Base-by-base conservation (phyloP, 2,888 invertebrate genomes). In the Brachyopa scutellaris region DNA sequence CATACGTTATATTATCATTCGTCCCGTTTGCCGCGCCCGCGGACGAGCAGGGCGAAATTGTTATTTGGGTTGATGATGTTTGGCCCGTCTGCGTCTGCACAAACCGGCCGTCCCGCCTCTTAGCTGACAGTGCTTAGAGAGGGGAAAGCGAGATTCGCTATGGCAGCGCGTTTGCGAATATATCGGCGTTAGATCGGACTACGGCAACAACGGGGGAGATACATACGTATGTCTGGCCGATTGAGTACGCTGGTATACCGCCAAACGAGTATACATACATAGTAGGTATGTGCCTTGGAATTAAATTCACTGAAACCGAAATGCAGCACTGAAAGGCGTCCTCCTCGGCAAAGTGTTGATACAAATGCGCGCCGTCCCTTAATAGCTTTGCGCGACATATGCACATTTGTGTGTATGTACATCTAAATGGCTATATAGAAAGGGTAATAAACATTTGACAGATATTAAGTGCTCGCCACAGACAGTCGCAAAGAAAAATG, bases 281-380 rank as follows among this genome's bases (percentile, higher is more conserved):
- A 29, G n/a, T n/a, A 11, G 29, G 40, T 76, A 61, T 77, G 77
- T 82, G 69, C 69, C 80, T 57, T 70, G 77, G 70, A 80, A 80
- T 57, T 70, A 80, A 76, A 70, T 76, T 80, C 59, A 70, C 69
- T 64, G 45, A 82, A 70, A 70, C 57, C 38, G 42, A 64, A 76
- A 62, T 70, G 76, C 69, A 76, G 17, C 59, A 66, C 29, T 51
- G 49, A 57, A 49, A 31, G 38, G 70, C 66, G 26, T 3, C 26
- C 4, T 26, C 49, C 26, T 40, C 57, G 1, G 26, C 49, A 42
- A 64, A 80, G 80, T 76, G 76, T 76, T 76, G 69, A 76, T 76
- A 64, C 31, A 57, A 80, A 76, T 80, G 69, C 69, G 76, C 31
- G 49, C 31, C 45, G 76, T 57, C 69, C 74, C 79, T 74, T 62